These are phyloP conservation scores for Masnerella sp. DNA, from an alignment of 2,888 invertebrate species.

Conservation along the genomic window DNA sequence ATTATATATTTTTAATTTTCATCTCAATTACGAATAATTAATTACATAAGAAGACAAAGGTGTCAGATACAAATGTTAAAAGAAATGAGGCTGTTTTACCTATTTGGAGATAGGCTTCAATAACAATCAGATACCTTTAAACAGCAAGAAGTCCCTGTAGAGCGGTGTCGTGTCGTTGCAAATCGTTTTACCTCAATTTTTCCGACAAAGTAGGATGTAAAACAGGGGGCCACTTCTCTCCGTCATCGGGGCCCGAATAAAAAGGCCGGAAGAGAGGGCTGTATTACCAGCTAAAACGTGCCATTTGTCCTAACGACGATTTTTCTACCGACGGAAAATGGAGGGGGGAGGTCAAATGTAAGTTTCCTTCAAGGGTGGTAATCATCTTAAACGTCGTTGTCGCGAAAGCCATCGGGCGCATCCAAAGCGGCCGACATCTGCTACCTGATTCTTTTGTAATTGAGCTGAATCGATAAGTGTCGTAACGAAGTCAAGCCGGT, in stretches of 20 bases:
- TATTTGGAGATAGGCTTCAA: no score
- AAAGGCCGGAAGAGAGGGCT: slow-evolving; percentile 70
- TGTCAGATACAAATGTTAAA: no score
- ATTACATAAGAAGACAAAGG: no score
- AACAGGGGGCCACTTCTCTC: slow-evolving; percentile 60
- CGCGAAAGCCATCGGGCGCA: slow-evolving; percentile 62
- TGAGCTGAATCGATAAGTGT: slow-evolving; percentile 70
- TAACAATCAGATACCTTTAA: slow-evolving; percentile 59
- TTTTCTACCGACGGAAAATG: slow-evolving; percentile 68
- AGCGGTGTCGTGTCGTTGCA: slow-evolving; percentile 67
- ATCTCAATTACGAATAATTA: no score
- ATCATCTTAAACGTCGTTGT: slow-evolving; percentile 74
- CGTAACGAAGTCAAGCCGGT: slow-evolving; percentile 53
- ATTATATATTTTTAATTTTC: no score
- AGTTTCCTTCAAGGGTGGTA: slow-evolving; percentile 69
- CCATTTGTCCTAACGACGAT: slow-evolving; percentile 76
- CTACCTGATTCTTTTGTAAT: slow-evolving; percentile 73
- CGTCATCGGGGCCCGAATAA: slow-evolving; percentile 74
- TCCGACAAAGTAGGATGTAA: slow-evolving; percentile 54
- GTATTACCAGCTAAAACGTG: slow-evolving; percentile 76
- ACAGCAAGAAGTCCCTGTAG: slow-evolving; percentile 66
- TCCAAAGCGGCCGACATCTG: slow-evolving; percentile 58
- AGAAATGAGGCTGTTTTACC: no score
- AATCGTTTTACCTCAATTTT: slow-evolving; percentile 75
- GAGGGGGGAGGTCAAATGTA: slow-evolving; percentile 59